Percentiles rank a stretch among this genome's conserved stretches.
phyloP scores from a whole-genome alignment of 2,797 vertebrate species.

The Cossypha dichroa region DNA sequence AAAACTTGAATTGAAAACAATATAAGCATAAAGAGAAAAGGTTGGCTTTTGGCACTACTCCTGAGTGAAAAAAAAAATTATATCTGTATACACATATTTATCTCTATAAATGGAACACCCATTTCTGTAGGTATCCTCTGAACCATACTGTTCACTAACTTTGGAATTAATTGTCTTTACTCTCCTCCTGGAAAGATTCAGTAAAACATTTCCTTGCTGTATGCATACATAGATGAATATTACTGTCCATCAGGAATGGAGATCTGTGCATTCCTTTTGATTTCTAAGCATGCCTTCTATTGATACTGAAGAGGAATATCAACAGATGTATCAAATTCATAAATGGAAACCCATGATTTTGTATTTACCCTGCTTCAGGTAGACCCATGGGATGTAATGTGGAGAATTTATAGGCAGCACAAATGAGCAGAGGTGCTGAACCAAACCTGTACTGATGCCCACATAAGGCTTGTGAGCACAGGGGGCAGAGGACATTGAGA shows the following conservation, averaged over 20 bases:
- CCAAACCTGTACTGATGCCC: not conserved
- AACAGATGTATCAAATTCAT: not conserved
- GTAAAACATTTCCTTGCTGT: not conserved
- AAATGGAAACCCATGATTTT: not conserved
- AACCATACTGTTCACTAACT: not conserved
- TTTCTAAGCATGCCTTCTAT: not conserved
- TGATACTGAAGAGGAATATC: not conserved
- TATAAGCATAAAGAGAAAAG: not conserved
- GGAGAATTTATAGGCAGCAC: not conserved
- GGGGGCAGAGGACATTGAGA: not conserved
- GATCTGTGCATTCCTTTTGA: not conserved
- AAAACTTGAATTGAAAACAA: not conserved
- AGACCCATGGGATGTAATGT: not conserved
- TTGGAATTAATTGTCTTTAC: not conserved
- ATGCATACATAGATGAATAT: not conserved
- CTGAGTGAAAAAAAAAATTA: not conserved
- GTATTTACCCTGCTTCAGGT: not conserved
- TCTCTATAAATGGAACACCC: not conserved
- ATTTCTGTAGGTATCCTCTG: not conserved
- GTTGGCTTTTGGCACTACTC: not conserved
- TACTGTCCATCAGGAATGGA: not conserved
- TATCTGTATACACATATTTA: not conserved
- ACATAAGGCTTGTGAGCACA: not conserved
- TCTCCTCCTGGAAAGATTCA: not conserved
- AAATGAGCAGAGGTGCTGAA: not conserved